Evolutionary conservation across 2,113 vertebrate species (phyloP), one percentile per base, ranked within the genome.

Genomic region (Thomomys bottae): DNA sequence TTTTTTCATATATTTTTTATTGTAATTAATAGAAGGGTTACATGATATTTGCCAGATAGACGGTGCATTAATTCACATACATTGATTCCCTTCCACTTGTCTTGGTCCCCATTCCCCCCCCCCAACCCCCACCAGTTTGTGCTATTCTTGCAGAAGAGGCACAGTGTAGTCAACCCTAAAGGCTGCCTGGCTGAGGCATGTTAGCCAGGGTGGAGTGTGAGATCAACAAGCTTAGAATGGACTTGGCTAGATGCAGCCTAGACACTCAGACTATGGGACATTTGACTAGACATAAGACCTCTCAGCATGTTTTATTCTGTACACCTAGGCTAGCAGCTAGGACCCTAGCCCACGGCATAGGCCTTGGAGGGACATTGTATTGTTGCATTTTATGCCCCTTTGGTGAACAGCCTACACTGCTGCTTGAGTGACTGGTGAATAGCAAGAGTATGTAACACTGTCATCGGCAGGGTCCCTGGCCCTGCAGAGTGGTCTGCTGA

Each of bases 331-430:
- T 63, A 32, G 84, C 24, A 49, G n/a, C 73, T 40, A 42, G n/a
- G 26, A 42, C 49, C 49, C n/a, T 24, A 40, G 34, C 34, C 36
- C 26, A 38, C 17, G 32, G 30, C 7, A 1, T 21, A 30, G 83
- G 76, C 73, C 42, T 83, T 40, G 59, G 68, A 45, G 90, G 67
- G 72, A 6, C 57, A 1, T 0, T 6, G 3, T n/a, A 45, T 30
- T 15, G 2, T 17, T 9, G 15, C 0, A 8, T 28, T n/a, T 8
- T 64, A 40, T 32, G 80, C 38, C 42, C 67, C 32, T 9, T 0
- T 0, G 0, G 8, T 23, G 84, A 38, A 23, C 57, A n/a, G 64
- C 45, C 20, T 18, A 45, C 1, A 5, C 38, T 3, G n/a, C 20
- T 3, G 5, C 32, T 1, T 20, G n/a, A 6, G 66, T 67, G 75